phyloP scores from a whole-genome alignment of 2,888 invertebrate species.

The Ceraclea dissimilis region DNA sequence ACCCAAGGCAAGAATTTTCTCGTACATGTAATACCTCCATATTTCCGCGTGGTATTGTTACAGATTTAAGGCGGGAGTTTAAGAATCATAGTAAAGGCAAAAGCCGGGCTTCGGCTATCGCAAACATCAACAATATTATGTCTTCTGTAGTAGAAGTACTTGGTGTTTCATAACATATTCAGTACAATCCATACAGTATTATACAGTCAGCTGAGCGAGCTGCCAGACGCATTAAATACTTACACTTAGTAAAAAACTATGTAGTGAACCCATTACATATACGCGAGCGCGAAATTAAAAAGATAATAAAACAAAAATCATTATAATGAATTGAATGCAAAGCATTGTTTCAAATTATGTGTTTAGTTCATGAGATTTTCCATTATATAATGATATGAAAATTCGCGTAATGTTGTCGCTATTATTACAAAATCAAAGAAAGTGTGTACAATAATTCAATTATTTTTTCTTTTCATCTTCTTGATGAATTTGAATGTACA shows the following conservation, averaged over 20 bases:
- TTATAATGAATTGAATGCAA: neutral
- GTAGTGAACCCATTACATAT: neutral
- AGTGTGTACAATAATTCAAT: no score
- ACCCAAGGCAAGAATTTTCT: neutral
- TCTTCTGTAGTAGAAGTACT: neutral
- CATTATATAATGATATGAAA: neutral
- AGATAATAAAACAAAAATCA: neutral
- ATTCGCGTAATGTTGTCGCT: no score
- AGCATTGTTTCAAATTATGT: neutral
- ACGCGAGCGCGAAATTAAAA: neutral
- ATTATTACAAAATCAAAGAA: no score
- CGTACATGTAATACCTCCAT: neutral
- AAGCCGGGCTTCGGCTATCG: neutral
- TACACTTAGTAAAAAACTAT: neutral
- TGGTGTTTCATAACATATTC: neutral
- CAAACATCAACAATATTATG: neutral
- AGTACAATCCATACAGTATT: neutral
- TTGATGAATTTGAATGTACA: no score
- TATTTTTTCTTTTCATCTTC: no score
- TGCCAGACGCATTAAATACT: neutral
- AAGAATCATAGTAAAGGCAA: neutral
- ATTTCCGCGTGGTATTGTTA: slow-evolving; percentile 7
- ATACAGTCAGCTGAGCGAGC: neutral
- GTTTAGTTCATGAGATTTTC: neutral
- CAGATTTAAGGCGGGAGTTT: slow-evolving; percentile 17